phyloP scores from a whole-genome alignment of 2,797 vertebrate species.

The Neosalanx taihuensis region DNA sequence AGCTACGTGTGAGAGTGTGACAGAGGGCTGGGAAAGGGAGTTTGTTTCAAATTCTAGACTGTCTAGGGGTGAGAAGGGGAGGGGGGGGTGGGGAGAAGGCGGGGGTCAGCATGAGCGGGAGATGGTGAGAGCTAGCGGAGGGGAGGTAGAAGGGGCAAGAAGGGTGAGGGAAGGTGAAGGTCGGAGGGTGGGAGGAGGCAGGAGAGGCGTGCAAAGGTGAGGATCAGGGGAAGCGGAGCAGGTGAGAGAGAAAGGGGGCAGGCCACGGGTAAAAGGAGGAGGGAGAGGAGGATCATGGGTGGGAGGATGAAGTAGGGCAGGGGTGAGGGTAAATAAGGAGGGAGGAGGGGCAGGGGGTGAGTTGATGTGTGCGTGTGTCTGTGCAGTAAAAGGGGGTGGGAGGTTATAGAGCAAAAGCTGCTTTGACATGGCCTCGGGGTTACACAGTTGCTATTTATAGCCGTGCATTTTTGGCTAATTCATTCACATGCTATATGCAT shows the following conservation, averaged over 20 bases:
- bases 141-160: not conserved
- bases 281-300: too few relatives aligned
- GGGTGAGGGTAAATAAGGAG: not conserved
- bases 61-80: not conserved
- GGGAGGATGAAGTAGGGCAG: not conserved
- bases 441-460: conserved; percentile 64
- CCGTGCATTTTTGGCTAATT: conserved; percentile 56
- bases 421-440: conserved; percentile 42
- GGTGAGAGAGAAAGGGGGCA: not conserved
- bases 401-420: conserved; percentile 26
- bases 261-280: not conserved
- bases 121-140: conserved; percentile 4
- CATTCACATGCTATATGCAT: conserved; percentile 65
- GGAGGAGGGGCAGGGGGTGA: not conserved
- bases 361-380: too few relatives aligned
- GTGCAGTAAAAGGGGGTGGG: not conserved
- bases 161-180: not conserved
- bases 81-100: not conserved
- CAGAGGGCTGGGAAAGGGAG: not conserved
- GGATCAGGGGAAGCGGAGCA: too few relatives aligned
- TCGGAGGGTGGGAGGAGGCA: not conserved
- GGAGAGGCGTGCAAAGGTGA: not conserved
- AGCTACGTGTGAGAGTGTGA: not conserved
- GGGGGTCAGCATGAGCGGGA: not conserved
- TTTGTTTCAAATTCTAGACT: not conserved